Conservation (phyloP, 2,797 vertebrate species). For the Mus minutoides region DNA sequence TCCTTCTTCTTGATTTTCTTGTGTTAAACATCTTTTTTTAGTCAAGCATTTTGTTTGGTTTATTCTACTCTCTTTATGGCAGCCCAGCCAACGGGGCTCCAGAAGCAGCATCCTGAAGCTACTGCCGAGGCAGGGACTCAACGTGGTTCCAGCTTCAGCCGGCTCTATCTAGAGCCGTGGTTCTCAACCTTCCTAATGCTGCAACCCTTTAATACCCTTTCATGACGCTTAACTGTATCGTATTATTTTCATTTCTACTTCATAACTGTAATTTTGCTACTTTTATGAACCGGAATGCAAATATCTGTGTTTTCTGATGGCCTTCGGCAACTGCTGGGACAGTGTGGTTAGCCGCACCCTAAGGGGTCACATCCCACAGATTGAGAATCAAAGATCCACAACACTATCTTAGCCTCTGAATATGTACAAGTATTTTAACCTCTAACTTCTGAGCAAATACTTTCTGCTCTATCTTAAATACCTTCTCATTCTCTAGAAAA, state of each 20-base stretch:
- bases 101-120: background rate
- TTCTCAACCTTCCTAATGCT: background rate
- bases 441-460: background rate
- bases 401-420: background rate
- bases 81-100: background rate
- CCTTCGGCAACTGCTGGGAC: background rate
- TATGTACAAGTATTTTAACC: background rate
- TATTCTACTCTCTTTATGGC: background rate
- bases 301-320: background rate
- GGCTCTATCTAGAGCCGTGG: background rate
- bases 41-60: background rate
- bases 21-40: background rate
- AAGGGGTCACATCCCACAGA: background rate
- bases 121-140: fast-evolving
- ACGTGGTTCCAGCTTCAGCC: background rate
- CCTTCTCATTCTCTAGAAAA: background rate
- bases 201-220: background rate
- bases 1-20: too few species aligned
- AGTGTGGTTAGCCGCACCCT: background rate
- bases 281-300: background rate
- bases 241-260: background rate
- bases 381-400: background rate
- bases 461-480: background rate
- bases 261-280: background rate
- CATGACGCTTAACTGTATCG: background rate